Conservation (phyloP, 1,140 invertebrate species). For the Theocolax elegans region DNA sequence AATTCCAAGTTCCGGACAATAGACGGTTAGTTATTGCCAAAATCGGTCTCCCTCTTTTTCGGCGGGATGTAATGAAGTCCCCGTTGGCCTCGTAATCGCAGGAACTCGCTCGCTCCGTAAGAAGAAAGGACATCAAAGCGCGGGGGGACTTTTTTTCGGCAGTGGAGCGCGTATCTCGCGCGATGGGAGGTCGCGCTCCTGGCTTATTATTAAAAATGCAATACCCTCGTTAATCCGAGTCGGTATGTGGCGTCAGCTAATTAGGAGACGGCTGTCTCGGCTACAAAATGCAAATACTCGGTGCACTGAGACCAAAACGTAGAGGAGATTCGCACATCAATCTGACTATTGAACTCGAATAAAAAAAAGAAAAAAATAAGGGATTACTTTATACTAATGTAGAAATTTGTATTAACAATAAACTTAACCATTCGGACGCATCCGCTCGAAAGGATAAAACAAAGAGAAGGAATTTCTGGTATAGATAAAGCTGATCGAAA, state of each 20-base stretch:
- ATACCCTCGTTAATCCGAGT: conserved; percentile 63
- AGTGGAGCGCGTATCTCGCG: neutral
- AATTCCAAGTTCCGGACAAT: conserved; percentile 16
- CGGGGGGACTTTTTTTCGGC: conserved; percentile 21
- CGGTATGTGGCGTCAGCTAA: conserved; percentile 62
- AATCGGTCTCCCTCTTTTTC: neutral
- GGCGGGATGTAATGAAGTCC: conserved; percentile 24
- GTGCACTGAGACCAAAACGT: conserved; percentile 27
- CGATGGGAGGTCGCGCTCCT: conserved; percentile 3
- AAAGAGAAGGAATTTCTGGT: no score
- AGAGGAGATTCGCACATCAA: conserved; percentile 6
- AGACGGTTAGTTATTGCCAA: conserved; percentile 28
- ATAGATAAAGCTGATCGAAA: no score
- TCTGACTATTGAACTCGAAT: neutral
- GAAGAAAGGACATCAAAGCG: conserved; percentile 53
- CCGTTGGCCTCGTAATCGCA: neutral
- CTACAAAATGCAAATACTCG: conserved; percentile 63
- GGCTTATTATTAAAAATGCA: conserved; percentile 62
- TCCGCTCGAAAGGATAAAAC: no score
- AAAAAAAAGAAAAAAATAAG: no score
- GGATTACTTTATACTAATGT: no score
- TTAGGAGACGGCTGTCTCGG: conserved; percentile 63
- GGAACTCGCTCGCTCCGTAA: neutral
- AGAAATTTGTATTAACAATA: no score
- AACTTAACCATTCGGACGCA: no score